Base-by-base conservation (phyloP, 2,888 invertebrate species). In the Mantis religiosa region DNA sequence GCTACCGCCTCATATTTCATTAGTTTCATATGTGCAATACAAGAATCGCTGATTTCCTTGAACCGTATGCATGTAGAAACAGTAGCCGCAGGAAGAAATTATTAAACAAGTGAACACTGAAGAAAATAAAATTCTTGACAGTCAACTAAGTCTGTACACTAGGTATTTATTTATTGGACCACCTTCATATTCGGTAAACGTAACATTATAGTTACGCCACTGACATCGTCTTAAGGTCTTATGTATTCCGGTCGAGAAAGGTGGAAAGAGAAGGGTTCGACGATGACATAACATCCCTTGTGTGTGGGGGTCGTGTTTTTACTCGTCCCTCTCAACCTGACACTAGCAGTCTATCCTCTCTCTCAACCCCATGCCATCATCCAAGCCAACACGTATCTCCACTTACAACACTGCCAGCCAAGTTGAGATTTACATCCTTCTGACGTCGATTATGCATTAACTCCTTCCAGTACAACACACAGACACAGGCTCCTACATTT, bases 21-120 rank as follows among this genome's bases (percentile, higher is more conserved):
- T n/a, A n/a, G n/a, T n/a, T n/a, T n/a, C n/a, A n/a, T n/a, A n/a
- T n/a, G n/a, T n/a, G n/a, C n/a, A n/a, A n/a, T n/a, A n/a, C n/a
- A n/a, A n/a, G 7, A 34, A 34, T 7, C 34, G 34, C 7, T 34
- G 34, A 34, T 34, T 34, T 7, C 34, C 0, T 34, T 34, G 7
- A 34, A 34, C 6, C 7, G 34, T 7, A 7, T 7, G 6, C 34
- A 7, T 7, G 34, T 41, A 41, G 1, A 41, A 41, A 41, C 12
- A 9, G 12, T 41, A 12, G 12, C 9, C 41, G 1, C 12, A 12
- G 41, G 6, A 41, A 1, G 12, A 1, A 41, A 41, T 41, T 0
- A 1, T 2, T 41, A 12, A 41, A 41, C 1, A 1, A 41, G 2
- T 2, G 0, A 2, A 41, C 1, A 0, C 12, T n/a, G n/a, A n/a